A percentile compares a stretch with the other conserved stretches of the same genome.
phyloP scores from a whole-genome alignment of 2,797 vertebrate genomes.

The Pteropus rufus region DNA sequence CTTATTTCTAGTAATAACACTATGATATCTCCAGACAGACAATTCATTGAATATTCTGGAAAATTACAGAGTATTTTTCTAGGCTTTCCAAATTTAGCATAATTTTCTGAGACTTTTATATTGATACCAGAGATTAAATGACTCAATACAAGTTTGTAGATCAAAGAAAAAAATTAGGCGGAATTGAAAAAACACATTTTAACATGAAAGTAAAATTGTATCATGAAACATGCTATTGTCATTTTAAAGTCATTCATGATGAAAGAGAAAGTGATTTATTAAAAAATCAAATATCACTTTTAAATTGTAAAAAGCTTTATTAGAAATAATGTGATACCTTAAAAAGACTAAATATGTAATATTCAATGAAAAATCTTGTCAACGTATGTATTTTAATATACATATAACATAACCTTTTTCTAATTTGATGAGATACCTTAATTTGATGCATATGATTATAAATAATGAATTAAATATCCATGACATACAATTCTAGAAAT shows the following conservation, averaged over 20 bases:
- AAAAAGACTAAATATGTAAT: background rate
- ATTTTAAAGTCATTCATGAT: background rate
- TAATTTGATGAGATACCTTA: background rate
- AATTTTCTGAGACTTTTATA: background rate
- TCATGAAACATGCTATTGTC: background rate
- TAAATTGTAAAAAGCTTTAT: background rate
- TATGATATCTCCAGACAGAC: background rate
- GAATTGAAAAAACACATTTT: background rate
- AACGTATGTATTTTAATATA: background rate
- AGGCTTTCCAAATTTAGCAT: background rate
- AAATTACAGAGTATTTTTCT: background rate
- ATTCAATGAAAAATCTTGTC: background rate
- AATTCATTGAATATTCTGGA: background rate
- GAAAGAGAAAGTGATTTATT: background rate
- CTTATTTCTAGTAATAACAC: background rate
- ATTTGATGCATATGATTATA: slow-evolving; percentile 10
- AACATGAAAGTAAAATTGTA: background rate
- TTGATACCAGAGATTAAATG: background rate
- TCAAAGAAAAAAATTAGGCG: background rate
- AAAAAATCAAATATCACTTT: background rate
- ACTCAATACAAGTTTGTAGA: background rate
- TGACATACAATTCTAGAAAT: slow-evolving; percentile 4
- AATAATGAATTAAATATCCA: slow-evolving; percentile 34
- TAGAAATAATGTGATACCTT: background rate
- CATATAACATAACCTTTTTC: background rate